Evolutionary conservation across 1,140 invertebrate species (phyloP).

Genomic region (Neotoxoptera formosana): DNA sequence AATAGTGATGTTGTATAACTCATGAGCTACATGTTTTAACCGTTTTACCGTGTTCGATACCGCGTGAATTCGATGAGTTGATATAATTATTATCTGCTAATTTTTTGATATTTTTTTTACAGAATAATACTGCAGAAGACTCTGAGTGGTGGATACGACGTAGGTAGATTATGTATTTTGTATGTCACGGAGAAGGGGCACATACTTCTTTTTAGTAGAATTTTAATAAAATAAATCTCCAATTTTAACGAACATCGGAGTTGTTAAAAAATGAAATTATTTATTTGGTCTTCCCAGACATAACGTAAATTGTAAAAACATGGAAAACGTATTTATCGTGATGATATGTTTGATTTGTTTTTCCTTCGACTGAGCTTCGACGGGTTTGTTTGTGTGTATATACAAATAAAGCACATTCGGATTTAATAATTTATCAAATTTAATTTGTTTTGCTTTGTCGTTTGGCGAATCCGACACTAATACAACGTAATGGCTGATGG

Average conservation of each 20-base stretch:
- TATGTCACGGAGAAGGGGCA: not conserved
- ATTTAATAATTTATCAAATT: conserved; percentile 20
- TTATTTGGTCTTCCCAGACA: not conserved
- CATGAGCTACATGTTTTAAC: not conserved
- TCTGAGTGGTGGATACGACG: not conserved
- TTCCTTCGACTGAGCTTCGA: not conserved
- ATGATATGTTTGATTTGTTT: conserved; percentile 13
- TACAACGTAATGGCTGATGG: conserved; percentile 26
- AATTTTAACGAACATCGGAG: not conserved
- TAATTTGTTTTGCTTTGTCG: conserved; percentile 11
- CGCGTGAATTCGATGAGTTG: not conserved
- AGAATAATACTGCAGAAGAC: not conserved
- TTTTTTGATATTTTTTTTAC: not conserved
- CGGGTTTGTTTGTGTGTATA: not conserved
- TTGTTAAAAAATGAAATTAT: not conserved
- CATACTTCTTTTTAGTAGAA: not conserved
- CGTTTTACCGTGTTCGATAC: not conserved
- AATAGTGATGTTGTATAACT: not conserved
- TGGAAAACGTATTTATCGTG: not conserved
- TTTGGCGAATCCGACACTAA: conserved; percentile 12
- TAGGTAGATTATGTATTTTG: not conserved
- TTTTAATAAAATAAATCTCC: not conserved
- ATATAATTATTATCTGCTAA: not conserved
- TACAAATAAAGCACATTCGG: not conserved
- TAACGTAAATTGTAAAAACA: not conserved